A percentile compares a stretch with the other conserved stretches of the same genome.
These are phyloP conservation scores for Metridium senile DNA, from an alignment of 92 coral and sea anemone species.

Conservation along the genomic window DNA sequence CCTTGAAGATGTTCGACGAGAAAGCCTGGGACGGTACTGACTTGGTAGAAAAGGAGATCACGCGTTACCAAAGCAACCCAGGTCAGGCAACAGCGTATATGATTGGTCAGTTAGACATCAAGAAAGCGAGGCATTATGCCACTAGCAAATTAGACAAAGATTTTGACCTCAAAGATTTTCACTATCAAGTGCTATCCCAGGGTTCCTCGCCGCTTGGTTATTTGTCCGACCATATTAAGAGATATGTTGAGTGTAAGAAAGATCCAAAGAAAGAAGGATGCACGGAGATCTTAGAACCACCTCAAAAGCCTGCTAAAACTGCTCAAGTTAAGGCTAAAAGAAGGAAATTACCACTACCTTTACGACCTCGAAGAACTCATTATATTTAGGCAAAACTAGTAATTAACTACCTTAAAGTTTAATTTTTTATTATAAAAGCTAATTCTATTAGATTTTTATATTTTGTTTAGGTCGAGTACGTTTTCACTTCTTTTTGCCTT, in stretches of 20 bases:
- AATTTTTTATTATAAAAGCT: too few species aligned
- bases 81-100: constrained; percentile 96
- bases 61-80: constrained; percentile 85
- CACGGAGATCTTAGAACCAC: constrained; percentile 49
- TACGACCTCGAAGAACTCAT: constrained; percentile 51
- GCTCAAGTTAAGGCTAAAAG: neutral
- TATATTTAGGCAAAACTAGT: constrained; percentile 25
- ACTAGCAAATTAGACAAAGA: constrained; percentile 23
- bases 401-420: neutral
- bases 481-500: too few species aligned
- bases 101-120: constrained; percentile 77
- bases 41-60: constrained; percentile 80
- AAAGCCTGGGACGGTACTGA: constrained; percentile 90
- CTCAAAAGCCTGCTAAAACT: constrained; percentile 24
- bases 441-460: too few species aligned
- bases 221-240: constrained; percentile 58
- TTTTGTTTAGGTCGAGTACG: too few species aligned
- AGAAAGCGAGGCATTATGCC: constrained; percentile 58
- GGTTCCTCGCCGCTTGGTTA: constrained; percentile 84
- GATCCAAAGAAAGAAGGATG: constrained; percentile 48
- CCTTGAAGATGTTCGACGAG: constrained; percentile 63
- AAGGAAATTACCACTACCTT: constrained; percentile 36
- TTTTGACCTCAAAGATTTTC: constrained; percentile 69
- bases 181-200: constrained; percentile 79
- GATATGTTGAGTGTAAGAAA: constrained; percentile 56